Evolutionary conservation across 2,888 invertebrate genomes (phyloP).

Genomic region (Drosophila leonis): DNA sequence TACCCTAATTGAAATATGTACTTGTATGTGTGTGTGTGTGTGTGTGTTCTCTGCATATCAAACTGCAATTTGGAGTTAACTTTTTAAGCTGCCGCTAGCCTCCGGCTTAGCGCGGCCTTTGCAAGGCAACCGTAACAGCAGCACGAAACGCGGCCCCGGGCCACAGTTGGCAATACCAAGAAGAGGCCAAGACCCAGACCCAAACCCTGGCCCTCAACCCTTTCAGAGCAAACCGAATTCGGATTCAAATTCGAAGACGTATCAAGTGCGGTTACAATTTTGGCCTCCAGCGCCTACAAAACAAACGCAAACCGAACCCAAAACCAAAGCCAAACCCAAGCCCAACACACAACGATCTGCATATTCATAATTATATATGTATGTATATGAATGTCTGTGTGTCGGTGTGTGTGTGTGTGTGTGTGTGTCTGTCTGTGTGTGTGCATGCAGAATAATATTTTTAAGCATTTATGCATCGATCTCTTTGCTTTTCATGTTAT

Average conservation of each 20-base stretch:
- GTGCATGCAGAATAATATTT: too few species aligned
- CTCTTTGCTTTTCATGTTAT: not conserved
- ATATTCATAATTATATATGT: slow-evolving; percentile 18
- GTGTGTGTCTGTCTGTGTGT: not conserved
- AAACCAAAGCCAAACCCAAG: slow-evolving; percentile 14
- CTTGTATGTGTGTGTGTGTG: not conserved
- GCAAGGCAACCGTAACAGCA: slow-evolving; percentile 34
- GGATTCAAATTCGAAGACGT: slow-evolving; percentile 37
- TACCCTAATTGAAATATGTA: not conserved
- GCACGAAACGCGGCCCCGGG: slow-evolving; percentile 38
- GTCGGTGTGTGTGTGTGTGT: not conserved
- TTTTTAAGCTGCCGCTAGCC: slow-evolving; percentile 27
- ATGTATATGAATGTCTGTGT: not conserved
- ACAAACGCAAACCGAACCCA: slow-evolving; percentile 22
- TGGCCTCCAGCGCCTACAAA: slow-evolving; percentile 54
- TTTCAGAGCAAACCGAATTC: slow-evolving; percentile 19
- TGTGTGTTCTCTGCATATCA: slow-evolving; percentile 34
- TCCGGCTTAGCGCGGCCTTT: slow-evolving; percentile 13
- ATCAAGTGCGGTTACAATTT: slow-evolving; percentile 62
- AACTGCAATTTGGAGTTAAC: slow-evolving; percentile 46
- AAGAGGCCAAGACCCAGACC: slow-evolving; percentile 17
- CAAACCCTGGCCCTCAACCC: slow-evolving; percentile 15
- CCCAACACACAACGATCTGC: slow-evolving; percentile 14
- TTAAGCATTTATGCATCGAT: not conserved
- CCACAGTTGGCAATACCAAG: slow-evolving; percentile 34